Base-by-base conservation (phyloP, 2,797 vertebrate genomes). In the Leuciscus waleckii region DNA sequence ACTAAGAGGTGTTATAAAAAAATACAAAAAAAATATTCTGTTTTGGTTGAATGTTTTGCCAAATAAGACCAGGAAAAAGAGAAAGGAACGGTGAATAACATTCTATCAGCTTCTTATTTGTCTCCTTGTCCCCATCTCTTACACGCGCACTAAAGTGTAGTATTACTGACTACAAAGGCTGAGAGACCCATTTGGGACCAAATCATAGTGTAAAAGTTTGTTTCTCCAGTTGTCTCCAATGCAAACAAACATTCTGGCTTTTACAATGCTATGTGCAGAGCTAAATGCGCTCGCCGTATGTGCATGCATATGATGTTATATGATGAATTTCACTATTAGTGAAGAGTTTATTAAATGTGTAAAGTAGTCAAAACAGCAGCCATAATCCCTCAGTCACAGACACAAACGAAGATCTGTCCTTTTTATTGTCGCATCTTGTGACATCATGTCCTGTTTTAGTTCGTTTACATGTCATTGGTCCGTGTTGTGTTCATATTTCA, bases 11-110 rank as follows among this genome's bases (percentile, higher is more conserved):
- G 26, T 29, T 35, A 49, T n/a, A 16, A 67, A 67, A 70, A 26
- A 46, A 41, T 6, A n/a, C 0, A 67, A 43, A 43, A 32, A 75
- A 13, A 23, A 4, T 16, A 63, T 46, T 46, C 16, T 19, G 2
- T 29, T 79, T 79, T 79, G 76, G 16, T 21, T 65, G 37, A 63
- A 63, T 29, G 39, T 21, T 63, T 79, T 29, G 16, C 58, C 23
- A 46, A 79, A 43, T 46, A 65, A 43, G 17, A 41, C 37, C 1
- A 16, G 29, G 11, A 11, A 51, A 65, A 46, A 23, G 11, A 37
- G 41, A 37, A 68, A 23, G 26, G 21, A 68, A n/a, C 37, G 21
- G 11, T 46, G 39, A n/a, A 71, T 13, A 41, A 5, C 39, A n/a
- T 26, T 32, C 43, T 32, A 8, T 29, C 16, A 49, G 11, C 61